A percentile compares a stretch with the other conserved stretches of the same genome.
These are phyloP conservation scores for Salticus scenicus DNA, from an alignment of 2,888 invertebrate species.

Conservation along the genomic window DNA sequence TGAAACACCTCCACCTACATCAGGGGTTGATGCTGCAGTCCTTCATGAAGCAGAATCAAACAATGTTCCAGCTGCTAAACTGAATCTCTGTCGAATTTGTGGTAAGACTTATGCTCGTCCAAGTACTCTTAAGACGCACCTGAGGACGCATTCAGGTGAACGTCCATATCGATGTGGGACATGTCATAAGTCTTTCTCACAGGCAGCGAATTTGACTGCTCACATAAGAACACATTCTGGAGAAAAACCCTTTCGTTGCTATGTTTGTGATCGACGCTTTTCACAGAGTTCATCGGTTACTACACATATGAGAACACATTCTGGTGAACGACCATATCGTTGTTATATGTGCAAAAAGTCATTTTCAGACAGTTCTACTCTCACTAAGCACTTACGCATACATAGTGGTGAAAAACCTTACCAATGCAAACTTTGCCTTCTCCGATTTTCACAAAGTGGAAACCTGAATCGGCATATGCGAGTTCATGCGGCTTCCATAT, in stretches of 20 bases:
- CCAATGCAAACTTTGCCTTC: conserved; percentile 91
- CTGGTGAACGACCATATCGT: conserved; percentile 90
- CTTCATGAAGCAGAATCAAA: conserved; percentile 9
- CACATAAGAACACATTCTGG: conserved; percentile 89
- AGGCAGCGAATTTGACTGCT: conserved; percentile 98
- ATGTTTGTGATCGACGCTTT: conserved; percentile 87
- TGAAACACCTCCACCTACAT: conserved; percentile 22
- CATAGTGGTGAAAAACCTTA: conserved; percentile 96
- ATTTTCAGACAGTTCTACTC: conserved; percentile 97
- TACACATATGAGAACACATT: conserved; percentile 97
- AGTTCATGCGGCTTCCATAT: conserved; percentile 81
- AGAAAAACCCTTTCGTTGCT: conserved; percentile 98
- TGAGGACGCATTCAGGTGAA: conserved; percentile 96
- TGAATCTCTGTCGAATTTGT: conserved; percentile 80
- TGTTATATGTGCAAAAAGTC: conserved; percentile 98
- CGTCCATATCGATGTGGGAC: conserved; percentile 91
- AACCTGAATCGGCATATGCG: conserved; percentile 99
- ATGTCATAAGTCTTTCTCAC: conserved; percentile 98
- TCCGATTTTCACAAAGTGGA: conserved; percentile 96
- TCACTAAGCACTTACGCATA: conserved; percentile 94
- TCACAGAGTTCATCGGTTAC: conserved; percentile 99
- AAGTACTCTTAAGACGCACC: conserved; percentile 96
- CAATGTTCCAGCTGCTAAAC: conserved; percentile 29
- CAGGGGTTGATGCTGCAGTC: not conserved
- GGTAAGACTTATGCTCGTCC: conserved; percentile 97